These are phyloP conservation scores for Trichonephila clavata DNA, from an alignment of 1,140 invertebrate genomes.

Conservation along the genomic window DNA sequence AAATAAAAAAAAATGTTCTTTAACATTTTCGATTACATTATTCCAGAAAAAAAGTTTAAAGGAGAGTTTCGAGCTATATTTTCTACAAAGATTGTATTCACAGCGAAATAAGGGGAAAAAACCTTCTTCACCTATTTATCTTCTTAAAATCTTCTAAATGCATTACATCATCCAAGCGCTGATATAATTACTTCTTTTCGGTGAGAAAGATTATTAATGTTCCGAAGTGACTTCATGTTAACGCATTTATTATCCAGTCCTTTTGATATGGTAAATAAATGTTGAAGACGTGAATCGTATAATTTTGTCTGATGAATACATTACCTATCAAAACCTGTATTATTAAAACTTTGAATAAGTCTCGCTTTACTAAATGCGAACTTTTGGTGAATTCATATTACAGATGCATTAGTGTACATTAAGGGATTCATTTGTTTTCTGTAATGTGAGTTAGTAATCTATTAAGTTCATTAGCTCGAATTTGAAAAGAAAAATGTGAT, in stretches of 20 bases:
- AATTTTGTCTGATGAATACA: neutral
- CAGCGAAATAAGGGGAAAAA: too few relatives aligned
- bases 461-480: too few relatives aligned
- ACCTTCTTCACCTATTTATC: too few relatives aligned
- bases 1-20: too few relatives aligned
- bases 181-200: constrained; percentile 5
- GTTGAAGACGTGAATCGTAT: neutral
- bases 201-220: neutral
- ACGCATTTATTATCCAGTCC: constrained; percentile 16
- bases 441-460: too few relatives aligned
- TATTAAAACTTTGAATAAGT: neutral
- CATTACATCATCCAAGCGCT: neutral
- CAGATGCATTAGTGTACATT: neutral
- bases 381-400: neutral
- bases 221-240: neutral
- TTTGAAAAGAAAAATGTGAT: too few relatives aligned
- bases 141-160: neutral
- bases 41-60: too few relatives aligned
- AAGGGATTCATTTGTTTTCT: neutral
- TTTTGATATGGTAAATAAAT: constrained; percentile 23
- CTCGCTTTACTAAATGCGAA: neutral
- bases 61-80: too few relatives aligned
- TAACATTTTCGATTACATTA: too few relatives aligned
- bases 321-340: neutral
- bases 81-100: too few relatives aligned